Evolutionary conservation across 2,888 invertebrate species (phyloP).

Genomic region (Metallyticus violacea): DNA sequence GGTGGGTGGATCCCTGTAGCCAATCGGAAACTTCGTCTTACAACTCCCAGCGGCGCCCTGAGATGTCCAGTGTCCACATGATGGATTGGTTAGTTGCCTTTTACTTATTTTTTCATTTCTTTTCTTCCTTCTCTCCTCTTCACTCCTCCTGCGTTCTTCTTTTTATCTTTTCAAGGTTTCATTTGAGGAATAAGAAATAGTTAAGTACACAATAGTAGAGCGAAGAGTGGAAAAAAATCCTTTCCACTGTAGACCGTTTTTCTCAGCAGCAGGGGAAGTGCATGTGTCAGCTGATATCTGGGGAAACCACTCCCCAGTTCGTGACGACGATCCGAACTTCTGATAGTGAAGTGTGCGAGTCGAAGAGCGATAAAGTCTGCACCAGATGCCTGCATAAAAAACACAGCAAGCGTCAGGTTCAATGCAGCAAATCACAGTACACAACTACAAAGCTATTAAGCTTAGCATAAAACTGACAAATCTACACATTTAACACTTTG

Average conservation of each 20-base stretch:
- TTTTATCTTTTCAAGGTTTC: not conserved
- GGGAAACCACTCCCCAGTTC: not conserved
- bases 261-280: not conserved
- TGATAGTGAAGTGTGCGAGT: not conserved
- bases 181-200: not conserved
- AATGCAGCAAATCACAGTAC: not conserved
- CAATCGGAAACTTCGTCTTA: conserved; percentile 25
- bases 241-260: not conserved
- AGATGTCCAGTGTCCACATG: conserved; percentile 17
- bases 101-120: conserved; percentile 14
- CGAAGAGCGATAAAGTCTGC: not conserved
- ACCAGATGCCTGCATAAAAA: not conserved
- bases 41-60: not conserved
- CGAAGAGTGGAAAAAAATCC: too few species aligned
- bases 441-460: not conserved
- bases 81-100: conserved; percentile 23
- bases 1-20: conserved; percentile 25
- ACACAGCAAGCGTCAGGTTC: not conserved
- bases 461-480: not conserved
- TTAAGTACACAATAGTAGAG: conserved; percentile 6
- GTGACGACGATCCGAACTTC: not conserved
- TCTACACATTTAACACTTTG: not conserved
- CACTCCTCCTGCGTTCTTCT: not conserved
- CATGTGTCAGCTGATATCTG: conserved; percentile 11
- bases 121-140: conserved; percentile 4